These are phyloP conservation scores for Amiota minor DNA, from an alignment of 2,888 invertebrate species.

Conservation along the genomic window DNA sequence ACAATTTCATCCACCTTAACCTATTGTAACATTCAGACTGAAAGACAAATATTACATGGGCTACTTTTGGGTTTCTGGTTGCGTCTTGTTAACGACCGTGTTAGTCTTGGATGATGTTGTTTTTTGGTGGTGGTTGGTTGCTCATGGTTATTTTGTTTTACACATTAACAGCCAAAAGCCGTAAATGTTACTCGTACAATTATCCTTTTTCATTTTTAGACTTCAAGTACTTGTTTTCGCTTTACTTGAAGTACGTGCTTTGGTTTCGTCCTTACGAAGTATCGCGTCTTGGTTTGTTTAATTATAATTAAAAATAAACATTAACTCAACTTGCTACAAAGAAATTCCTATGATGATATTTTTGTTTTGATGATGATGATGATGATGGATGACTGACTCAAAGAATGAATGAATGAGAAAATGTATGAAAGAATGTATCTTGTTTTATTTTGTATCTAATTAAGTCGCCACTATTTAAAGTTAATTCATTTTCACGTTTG, in stretches of 20 bases:
- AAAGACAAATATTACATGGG: conserved; percentile 35
- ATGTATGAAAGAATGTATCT: background rate
- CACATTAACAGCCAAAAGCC: conserved; percentile 61
- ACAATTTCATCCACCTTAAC: conserved; percentile 40
- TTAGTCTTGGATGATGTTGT: conserved; percentile 37
- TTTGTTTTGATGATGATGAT: background rate
- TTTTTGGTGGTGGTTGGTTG: conserved; percentile 42
- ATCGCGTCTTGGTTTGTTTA: conserved; percentile 9
- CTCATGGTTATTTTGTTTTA: conserved; percentile 39
- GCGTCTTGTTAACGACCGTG: conserved; percentile 20
- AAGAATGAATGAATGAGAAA: too few species aligned
- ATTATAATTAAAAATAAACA: conserved; percentile 61
- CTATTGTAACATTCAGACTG: conserved; percentile 37
- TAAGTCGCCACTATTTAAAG: background rate
- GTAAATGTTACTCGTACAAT: conserved; percentile 28
- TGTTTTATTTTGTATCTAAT: background rate
- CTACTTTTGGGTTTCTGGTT: conserved; percentile 36
- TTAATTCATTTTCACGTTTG: background rate
- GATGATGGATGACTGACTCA: background rate
- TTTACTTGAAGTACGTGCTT: conserved; percentile 27
- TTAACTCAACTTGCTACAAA: conserved; percentile 27
- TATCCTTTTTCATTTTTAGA: conserved; percentile 25
- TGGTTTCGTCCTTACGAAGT: background rate
- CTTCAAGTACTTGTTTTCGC: conserved; percentile 7
- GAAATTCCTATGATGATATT: background rate